Percentiles rank a stretch among this genome's conserved stretches.
Conservation (phyloP, 2,113 vertebrate species). For the Bubo blakistoni region DNA sequence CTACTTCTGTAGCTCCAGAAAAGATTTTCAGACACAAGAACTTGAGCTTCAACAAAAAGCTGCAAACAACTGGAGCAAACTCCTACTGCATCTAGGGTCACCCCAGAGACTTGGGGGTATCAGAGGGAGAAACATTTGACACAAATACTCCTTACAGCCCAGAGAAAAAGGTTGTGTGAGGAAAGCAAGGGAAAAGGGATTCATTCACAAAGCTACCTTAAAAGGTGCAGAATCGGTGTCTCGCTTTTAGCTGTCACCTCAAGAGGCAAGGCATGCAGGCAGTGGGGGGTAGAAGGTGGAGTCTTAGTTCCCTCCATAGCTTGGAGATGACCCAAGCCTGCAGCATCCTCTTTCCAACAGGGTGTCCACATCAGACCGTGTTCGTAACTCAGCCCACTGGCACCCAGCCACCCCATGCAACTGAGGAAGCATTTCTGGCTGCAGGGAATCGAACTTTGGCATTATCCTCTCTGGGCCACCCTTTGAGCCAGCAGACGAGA, state of each 20-base stretch:
- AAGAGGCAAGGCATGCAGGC: background rate
- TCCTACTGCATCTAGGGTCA: background rate
- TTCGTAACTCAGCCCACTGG: background rate
- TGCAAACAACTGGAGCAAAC: background rate
- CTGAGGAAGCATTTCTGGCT: background rate
- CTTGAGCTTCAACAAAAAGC: background rate
- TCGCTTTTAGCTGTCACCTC: background rate
- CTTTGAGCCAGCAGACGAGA: background rate
- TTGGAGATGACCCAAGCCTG: background rate
- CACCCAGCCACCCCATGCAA: rapidly evolving
- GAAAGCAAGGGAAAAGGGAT: background rate
- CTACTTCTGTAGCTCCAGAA: background rate
- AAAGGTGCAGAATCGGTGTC: background rate
- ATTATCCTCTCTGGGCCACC: background rate
- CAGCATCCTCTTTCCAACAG: conserved; percentile 22
- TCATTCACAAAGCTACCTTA: background rate
- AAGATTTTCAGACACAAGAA: background rate
- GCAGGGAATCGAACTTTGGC: background rate
- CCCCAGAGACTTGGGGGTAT: background rate
- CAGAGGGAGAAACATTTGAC: background rate
- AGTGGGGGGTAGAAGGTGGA: background rate
- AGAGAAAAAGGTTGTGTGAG: background rate
- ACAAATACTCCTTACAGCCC: background rate
- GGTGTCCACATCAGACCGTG: background rate
- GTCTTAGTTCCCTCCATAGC: background rate